Evolutionary conservation across 2,113 vertebrate species (phyloP).

Genomic region (Hippocampus zosterae): DNA sequence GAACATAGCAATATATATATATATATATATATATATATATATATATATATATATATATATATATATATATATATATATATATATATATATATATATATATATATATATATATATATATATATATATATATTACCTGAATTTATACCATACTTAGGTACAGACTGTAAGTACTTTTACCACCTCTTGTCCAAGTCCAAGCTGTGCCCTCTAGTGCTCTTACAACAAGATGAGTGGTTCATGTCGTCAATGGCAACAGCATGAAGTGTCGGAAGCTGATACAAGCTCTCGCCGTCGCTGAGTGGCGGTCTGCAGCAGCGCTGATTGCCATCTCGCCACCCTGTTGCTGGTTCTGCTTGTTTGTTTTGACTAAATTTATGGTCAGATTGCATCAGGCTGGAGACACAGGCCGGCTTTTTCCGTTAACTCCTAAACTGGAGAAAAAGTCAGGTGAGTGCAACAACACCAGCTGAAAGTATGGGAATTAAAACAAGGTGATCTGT

Average conservation of each 20-base stretch:
- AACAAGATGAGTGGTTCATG: neutral
- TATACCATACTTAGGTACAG: too few relatives aligned
- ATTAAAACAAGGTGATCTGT: too few relatives aligned
- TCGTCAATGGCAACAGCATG: neutral
- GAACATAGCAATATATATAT: too few relatives aligned
- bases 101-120: too few relatives aligned
- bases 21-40: too few relatives aligned
- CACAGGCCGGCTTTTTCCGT: slow-evolving; percentile 18
- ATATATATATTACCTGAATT: too few relatives aligned
- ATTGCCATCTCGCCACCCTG: slow-evolving; percentile 22
- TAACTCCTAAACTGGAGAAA: slow-evolving; percentile 21
- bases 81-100: too few relatives aligned
- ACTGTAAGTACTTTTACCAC: neutral
- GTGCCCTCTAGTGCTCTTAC: too few relatives aligned
- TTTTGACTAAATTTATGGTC: slow-evolving; percentile 47
- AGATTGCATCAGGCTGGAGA: slow-evolving; percentile 47
- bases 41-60: too few relatives aligned
- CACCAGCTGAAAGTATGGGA: neutral
- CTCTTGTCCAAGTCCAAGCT: neutral
- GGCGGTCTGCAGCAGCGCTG: neutral
- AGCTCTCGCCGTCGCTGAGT: slow-evolving; percentile 2
- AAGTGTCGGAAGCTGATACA: neutral
- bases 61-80: too few relatives aligned
- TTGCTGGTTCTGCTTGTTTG: slow-evolving; percentile 33
- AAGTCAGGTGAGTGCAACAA: neutral